A percentile compares a stretch with the other conserved stretches of the same genome.
phyloP scores from a whole-genome alignment of 2,797 vertebrate genomes.

The Podarcis siculus region DNA sequence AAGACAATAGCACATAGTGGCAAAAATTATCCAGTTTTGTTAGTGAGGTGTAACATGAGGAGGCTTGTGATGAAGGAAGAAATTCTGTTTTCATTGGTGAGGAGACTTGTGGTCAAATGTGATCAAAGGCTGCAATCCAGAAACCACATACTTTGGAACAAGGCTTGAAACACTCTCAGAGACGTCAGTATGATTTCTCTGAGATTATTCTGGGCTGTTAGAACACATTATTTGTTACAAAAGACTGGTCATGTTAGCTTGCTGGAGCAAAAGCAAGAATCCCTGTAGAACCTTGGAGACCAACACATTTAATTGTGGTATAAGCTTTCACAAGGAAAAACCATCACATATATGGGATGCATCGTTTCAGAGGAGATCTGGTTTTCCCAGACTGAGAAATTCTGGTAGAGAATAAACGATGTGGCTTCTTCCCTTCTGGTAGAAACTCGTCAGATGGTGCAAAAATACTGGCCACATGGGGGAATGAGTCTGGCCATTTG shows the following conservation, averaged over 20 bases:
- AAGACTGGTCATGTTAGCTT: background rate
- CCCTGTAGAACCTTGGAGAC: too few species aligned
- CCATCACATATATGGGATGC: background rate
- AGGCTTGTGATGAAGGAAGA: slow-evolving; percentile 27
- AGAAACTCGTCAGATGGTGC: background rate
- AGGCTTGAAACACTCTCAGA: slow-evolving; percentile 8
- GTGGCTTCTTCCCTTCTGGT: background rate
- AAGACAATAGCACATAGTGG: slow-evolving; percentile 1
- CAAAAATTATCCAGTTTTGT: background rate
- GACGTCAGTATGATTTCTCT: background rate
- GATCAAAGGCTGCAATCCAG: slow-evolving; percentile 27
- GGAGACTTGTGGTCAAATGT: slow-evolving; percentile 14
- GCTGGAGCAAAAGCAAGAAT: background rate
- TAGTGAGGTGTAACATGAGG: slow-evolving; percentile 13
- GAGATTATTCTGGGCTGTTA: background rate
- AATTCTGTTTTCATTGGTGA: slow-evolving; percentile 30
- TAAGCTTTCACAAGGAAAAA: background rate
- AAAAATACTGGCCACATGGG: background rate
- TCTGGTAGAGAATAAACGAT: background rate
- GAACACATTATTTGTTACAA: background rate
- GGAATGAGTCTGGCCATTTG: background rate
- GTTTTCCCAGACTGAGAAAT: background rate
- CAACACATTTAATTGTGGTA: background rate
- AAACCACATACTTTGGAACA: slow-evolving; percentile 11
- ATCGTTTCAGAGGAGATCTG: background rate